phyloP scores from a whole-genome alignment of 2,888 invertebrate genomes.

The Listrodromus nycthemerus region DNA sequence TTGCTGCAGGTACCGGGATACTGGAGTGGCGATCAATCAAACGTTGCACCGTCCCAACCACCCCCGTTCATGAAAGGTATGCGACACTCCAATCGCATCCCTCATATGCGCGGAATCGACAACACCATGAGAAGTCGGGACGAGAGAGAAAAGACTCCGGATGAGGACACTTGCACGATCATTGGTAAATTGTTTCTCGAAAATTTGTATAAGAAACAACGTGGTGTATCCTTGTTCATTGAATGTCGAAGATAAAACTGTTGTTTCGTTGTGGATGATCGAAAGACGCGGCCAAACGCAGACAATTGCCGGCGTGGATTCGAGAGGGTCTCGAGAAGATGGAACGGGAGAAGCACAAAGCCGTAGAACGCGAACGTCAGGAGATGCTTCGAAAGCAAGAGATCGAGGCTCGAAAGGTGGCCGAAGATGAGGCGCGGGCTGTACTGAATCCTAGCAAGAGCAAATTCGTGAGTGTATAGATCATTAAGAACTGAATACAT shows the following conservation, averaged over 20 bases:
- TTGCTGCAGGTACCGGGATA: constrained; percentile 64
- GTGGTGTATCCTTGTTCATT: background rate
- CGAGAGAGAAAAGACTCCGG: constrained; percentile 82
- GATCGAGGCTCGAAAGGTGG: constrained; percentile 85
- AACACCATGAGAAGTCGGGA: constrained; percentile 77
- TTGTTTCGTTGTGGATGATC: constrained; percentile 22
- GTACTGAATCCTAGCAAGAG: constrained; percentile 85
- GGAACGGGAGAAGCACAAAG: constrained; percentile 96
- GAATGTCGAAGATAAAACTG: background rate
- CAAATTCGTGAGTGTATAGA: constrained; percentile 86
- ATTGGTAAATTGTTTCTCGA: constrained; percentile 75
- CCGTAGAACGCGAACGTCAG: constrained; percentile 92
- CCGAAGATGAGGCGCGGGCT: constrained; percentile 85
- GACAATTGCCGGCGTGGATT: constrained; percentile 98
- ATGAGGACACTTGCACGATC: constrained; percentile 81
- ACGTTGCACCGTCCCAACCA: constrained; percentile 72
- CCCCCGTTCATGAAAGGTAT: constrained; percentile 82
- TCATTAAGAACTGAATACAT: background rate
- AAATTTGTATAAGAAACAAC: background rate
- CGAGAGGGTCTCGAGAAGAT: constrained; percentile 98
- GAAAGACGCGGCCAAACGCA: constrained; percentile 93
- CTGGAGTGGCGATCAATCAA: constrained; percentile 80
- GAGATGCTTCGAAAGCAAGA: constrained; percentile 88
- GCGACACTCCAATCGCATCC: constrained; percentile 76
- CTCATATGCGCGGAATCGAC: constrained; percentile 77